Evolutionary conservation across 2,113 vertebrate genomes (phyloP), one percentile per base, ranked within the genome.

Genomic region (Ptilonorhynchus violaceus): DNA sequence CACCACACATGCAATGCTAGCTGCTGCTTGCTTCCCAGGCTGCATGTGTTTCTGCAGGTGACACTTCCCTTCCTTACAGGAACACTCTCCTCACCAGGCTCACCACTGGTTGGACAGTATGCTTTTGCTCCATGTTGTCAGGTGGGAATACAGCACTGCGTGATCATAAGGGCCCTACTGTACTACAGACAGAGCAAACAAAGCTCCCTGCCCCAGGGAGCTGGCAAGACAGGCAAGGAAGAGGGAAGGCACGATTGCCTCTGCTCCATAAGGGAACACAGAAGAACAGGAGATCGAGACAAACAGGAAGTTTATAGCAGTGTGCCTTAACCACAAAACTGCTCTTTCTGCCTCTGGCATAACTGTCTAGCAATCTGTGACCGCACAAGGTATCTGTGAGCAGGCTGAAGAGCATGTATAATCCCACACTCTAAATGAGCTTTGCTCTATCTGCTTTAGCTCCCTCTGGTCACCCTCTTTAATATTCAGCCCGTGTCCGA

Each of bases 1-100:
- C 66, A 53, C 21, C 15, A 0, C 41, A 42, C 28, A 41, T 0
- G 4, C 10, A 7, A 1, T 3, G 9, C 20, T 24, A 41, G 24
- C 49, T 66, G 24, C 30, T 30, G 10, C 30, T 63, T 41, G 1
- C 15, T 75, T 68, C 44, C 62, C 75, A 68, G 62, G 27, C 52
- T 72, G 39, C 10, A 3, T 5, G 12, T 15, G 25, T 44, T 60
- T 30, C 47, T 52, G 27, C 30, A 83, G 30, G 49, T 33, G 58
- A n/a, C 17, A 5, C 19, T 52, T 47, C 33, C 24, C 35, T 60
- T 91, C 70, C 70, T 56, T 6, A 9, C 1, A 50, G 2, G 1
- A 42, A 28, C 11, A 2, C 15, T 46, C 35, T 50, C 13, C 68
- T 25, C 16, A 13, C 9, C 8, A 6, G 15, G 28, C 20, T 56